A percentile compares a stretch with the other conserved stretches of the same genome.
These are phyloP conservation scores for Muricea muricata DNA, from an alignment of 92 coral and sea anemone species.

Conservation along the genomic window DNA sequence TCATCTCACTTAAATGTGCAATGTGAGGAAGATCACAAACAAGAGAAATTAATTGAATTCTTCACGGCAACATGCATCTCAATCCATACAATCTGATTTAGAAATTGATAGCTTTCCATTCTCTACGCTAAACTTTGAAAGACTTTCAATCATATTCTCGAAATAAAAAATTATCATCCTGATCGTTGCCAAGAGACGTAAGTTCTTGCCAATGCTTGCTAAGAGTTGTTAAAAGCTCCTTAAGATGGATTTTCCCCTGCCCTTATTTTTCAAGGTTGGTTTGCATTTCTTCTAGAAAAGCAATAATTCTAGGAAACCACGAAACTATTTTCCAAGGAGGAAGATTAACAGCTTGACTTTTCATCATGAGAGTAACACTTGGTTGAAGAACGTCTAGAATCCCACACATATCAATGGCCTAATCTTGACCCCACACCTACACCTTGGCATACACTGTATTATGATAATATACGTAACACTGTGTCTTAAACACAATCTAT, in stretches of 20 bases:
- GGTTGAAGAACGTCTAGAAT: slow-evolving; percentile 4
- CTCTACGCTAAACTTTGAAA: slow-evolving; percentile 13
- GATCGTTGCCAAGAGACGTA: slow-evolving; percentile 1
- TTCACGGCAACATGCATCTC: slow-evolving; percentile 7
- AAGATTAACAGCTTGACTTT: slow-evolving; percentile 11
- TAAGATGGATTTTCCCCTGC: not conserved
- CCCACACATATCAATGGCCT: slow-evolving; percentile 1
- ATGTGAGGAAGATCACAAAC: slow-evolving; percentile 14
- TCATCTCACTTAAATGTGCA: slow-evolving; percentile 13
- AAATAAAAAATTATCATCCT: not conserved
- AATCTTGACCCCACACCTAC: not conserved
- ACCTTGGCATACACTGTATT: not conserved
- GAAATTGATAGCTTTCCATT: slow-evolving; percentile 14
- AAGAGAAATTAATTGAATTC: not conserved
- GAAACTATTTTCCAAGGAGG: slow-evolving; percentile 20
- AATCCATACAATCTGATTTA: not conserved
- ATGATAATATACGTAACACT: not conserved
- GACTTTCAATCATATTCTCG: slow-evolving; percentile 15
- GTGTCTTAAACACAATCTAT: not conserved
- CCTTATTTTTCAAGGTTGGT: not conserved
- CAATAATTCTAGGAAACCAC: slow-evolving; percentile 2
- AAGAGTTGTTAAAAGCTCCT: not conserved
- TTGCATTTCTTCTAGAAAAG: not conserved
- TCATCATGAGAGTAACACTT: slow-evolving; percentile 20
- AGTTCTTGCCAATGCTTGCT: slow-evolving; percentile 22